A percentile compares a stretch with the other conserved stretches of the same genome.
phyloP scores from a whole-genome alignment of 2,113 vertebrate species.

The Verasper variegatus region DNA sequence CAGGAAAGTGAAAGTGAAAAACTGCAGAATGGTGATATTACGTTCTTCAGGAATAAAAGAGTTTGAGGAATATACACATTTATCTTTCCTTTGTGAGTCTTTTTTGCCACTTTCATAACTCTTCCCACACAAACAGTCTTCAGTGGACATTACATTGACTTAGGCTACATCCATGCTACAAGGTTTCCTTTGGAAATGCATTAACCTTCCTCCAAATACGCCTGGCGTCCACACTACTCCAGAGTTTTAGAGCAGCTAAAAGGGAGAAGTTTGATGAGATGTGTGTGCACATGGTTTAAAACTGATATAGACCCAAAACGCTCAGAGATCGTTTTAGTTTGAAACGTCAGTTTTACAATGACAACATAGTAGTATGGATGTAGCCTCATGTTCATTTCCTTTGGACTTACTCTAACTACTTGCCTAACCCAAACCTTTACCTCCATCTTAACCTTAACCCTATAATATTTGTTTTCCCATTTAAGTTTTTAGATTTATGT shows the following conservation, averaged over 20 bases:
- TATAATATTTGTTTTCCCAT: no score
- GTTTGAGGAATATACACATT: not conserved
- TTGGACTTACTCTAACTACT: no score
- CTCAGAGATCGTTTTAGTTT: no score
- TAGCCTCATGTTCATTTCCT: no score
- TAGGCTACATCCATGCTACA: not conserved
- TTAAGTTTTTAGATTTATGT: not conserved
- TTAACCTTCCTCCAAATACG: no score
- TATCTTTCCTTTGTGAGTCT: slow-evolving; percentile 22
- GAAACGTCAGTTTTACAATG: no score
- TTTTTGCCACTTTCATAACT: slow-evolving; percentile 6
- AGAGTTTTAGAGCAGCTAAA: no score
- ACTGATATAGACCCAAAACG: no score
- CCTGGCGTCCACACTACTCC: no score
- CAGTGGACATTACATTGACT: not conserved
- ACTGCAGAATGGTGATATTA: slow-evolving; percentile 27
- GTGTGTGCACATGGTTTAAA: no score
- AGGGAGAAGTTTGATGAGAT: no score
- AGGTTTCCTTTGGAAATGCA: not conserved
- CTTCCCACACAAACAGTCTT: not conserved
- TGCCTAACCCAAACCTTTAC: not conserved
- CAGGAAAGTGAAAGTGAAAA: slow-evolving; percentile 28
- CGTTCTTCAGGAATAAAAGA: slow-evolving; percentile 25
- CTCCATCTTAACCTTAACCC: not conserved
- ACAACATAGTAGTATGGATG: no score